Base-by-base conservation (phyloP, 92 coral and sea anemone genomes). In the Zoanthus sansibaricus region DNA sequence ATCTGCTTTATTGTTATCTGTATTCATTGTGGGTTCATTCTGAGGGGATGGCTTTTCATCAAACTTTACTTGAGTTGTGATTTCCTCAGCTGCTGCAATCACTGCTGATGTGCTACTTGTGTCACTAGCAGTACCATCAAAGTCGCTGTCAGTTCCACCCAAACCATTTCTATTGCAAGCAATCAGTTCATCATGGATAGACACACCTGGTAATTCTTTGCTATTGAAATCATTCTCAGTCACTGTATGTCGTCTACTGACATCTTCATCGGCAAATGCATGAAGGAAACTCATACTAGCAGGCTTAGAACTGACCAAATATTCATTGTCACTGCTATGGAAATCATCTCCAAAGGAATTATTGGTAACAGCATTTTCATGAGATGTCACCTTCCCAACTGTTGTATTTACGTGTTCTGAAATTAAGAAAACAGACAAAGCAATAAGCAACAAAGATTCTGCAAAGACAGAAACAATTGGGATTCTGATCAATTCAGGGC, bases 51-150 rank as follows among this genome's bases (percentile, higher is more conserved):
- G 58, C 49, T 46, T 66, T 45, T 30, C 51, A 5, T 66, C 73
- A 13, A 80, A 46, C 46, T 32, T 47, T 10, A 72, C 85, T 20
- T 83, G 93, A 45, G 83, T 88, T 44, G 96, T 93, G 5, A 94
- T 94, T 18, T 87, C 89, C 76, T 94, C 98, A 16, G 98, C 98
- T 51, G 95, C 96, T 10, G 95, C 93, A 49, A 94, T 93, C 16
- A 94, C 91, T 45, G 90, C 96, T 80, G 89, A 83, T 8, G 92
- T 87, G 46, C 98, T 93, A 64, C 91, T 94, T 42, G 87, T 92
- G 55, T 75, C 89, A 59, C 87, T 77, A 1, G 79, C 88, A 61
- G 76, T 83, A 20, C 31, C 69, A 31, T 73, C 90, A 91, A 87
- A 71, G 47, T 72, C 82, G 76, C 59, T 61, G 66, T 86, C 88